A percentile compares a stretch with the other conserved stretches of the same genome.
Conservation (phyloP, 2,888 invertebrate species). For the Hipparchia semele region DNA sequence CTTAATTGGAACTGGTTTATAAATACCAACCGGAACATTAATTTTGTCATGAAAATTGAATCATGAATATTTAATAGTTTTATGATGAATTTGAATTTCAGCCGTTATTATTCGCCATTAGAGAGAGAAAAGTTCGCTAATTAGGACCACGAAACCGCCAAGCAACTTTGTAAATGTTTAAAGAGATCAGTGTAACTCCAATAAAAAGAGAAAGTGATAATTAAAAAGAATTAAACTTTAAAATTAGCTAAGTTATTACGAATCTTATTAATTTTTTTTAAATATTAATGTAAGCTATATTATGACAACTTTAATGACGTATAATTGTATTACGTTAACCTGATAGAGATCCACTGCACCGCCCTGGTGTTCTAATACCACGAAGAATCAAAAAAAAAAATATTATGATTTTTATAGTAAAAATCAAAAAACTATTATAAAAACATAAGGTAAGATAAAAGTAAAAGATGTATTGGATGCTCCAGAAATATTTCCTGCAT, state of each 20-base stretch:
- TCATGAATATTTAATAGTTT: slow-evolving; percentile 31
- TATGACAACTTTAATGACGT: no score
- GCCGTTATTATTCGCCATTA: slow-evolving; percentile 49
- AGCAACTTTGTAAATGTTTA: slow-evolving; percentile 54
- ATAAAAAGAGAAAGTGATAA: slow-evolving; percentile 44
- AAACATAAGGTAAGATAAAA: no score
- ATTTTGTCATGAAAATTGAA: slow-evolving; percentile 20
- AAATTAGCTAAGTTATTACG: slow-evolving; percentile 21
- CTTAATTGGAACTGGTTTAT: not conserved
- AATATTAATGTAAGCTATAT: not conserved
- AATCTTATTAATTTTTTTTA: not conserved
- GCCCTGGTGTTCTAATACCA: no score
- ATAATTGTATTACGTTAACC: no score
- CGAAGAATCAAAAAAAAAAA: no score
- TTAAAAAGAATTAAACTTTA: slow-evolving; percentile 36
- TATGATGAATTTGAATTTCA: slow-evolving; percentile 37
- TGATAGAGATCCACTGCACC: no score
- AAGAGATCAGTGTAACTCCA: slow-evolving; percentile 51
- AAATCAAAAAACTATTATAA: no score
- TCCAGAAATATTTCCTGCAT: no score
- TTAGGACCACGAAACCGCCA: slow-evolving; percentile 50
- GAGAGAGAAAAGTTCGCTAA: slow-evolving; percentile 54
- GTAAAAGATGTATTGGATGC: no score
- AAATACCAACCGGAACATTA: slow-evolving; percentile 2
- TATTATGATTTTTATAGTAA: no score